Evolutionary conservation across 2,113 vertebrate genomes (phyloP).

Genomic region (Erythrocercus mccallii): DNA sequence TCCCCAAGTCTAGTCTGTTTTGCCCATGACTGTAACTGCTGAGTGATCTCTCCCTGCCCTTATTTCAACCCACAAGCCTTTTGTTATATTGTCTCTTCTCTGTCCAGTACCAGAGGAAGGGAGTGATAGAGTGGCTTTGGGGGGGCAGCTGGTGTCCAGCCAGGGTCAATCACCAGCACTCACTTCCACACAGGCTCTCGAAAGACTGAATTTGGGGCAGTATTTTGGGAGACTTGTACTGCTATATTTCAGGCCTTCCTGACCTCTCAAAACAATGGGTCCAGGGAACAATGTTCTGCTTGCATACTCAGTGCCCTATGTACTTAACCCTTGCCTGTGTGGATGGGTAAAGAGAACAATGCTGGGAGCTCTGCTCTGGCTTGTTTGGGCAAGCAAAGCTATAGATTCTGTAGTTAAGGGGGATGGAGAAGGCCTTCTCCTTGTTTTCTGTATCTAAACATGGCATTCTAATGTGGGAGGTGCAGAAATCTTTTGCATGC

Average conservation of each 20-base stretch:
- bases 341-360: background rate
- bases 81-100: background rate
- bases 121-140: background rate
- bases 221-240: background rate
- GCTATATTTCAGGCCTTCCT: background rate
- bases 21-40: background rate
- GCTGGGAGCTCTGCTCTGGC: background rate
- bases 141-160: background rate
- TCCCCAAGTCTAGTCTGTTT: background rate
- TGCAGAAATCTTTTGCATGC: background rate
- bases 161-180: background rate
- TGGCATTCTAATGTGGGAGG: background rate
- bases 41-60: background rate
- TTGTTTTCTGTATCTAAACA: background rate
- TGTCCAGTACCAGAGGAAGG: background rate
- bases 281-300: background rate
- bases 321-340: background rate
- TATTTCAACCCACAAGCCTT: accelerated
- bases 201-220: background rate
- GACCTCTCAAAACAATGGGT: background rate
- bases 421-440: background rate
- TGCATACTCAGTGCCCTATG: background rate
- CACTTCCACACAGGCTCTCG: background rate
- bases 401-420: background rate
- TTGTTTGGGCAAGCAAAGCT: background rate